phyloP scores from a whole-genome alignment of 2,797 vertebrate genomes.

The Enteromius radiatus region DNA sequence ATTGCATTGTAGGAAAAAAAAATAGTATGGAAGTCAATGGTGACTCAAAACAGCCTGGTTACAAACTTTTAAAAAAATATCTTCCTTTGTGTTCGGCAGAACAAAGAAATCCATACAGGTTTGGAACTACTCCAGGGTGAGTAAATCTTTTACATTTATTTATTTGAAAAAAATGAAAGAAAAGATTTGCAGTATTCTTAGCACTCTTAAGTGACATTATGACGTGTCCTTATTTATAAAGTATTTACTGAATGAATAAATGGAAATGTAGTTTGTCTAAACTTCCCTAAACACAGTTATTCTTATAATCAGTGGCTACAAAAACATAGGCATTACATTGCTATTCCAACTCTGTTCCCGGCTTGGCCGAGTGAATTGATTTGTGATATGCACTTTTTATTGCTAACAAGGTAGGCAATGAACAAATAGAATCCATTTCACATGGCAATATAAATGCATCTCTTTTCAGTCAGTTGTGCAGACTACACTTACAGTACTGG shows the following conservation, averaged over 20 bases:
- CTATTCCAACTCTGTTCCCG: neutral
- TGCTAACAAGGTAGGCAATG: neutral
- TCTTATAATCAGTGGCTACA: neutral
- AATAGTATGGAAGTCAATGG: too few relatives aligned
- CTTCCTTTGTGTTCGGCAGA: too few relatives aligned
- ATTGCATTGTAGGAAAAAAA: too few relatives aligned
- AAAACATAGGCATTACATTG: neutral
- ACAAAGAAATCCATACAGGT: too few relatives aligned
- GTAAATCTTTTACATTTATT: too few relatives aligned
- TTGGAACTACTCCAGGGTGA: too few relatives aligned
- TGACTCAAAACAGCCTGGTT: too few relatives aligned
- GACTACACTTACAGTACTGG: neutral
- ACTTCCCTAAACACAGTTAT: neutral
- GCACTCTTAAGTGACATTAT: too few relatives aligned
- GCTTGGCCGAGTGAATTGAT: slow-evolving; percentile 6
- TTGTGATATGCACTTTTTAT: neutral
- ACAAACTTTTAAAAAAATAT: too few relatives aligned
- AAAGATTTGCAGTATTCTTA: too few relatives aligned
- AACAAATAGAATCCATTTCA: slow-evolving; percentile 3
- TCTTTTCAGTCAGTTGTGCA: neutral
- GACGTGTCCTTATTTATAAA: too few relatives aligned
- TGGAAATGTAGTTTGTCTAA: neutral
- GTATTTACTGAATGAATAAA: neutral
- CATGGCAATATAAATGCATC: neutral
- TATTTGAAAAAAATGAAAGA: too few relatives aligned